A percentile compares a stretch with the other conserved stretches of the same genome.
Evolutionary conservation across 2,888 invertebrate genomes (phyloP).

Genomic region (Dasysyrphus albostriatus): DNA sequence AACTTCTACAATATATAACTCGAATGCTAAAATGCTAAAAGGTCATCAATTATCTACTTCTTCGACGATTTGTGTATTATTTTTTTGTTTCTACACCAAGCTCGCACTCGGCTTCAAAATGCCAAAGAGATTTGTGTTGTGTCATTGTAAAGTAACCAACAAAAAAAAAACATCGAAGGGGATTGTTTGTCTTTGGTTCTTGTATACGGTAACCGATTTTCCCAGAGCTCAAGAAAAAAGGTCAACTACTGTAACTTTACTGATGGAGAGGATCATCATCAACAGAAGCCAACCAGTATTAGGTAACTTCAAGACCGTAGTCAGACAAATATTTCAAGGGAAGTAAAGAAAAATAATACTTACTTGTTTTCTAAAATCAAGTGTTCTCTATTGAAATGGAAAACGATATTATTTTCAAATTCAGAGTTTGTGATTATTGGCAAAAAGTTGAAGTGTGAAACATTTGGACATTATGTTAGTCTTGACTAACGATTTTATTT

Average conservation of each 20-base stretch:
- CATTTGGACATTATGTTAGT: too few relatives aligned
- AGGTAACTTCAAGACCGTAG: slow-evolving; percentile 46
- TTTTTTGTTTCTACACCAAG: background rate
- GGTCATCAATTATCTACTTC: slow-evolving; percentile 74
- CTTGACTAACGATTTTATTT: too few relatives aligned
- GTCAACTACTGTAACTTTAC: slow-evolving; percentile 44
- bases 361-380: too few relatives aligned
- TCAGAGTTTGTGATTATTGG: too few relatives aligned
- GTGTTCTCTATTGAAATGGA: too few relatives aligned
- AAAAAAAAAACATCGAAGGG: slow-evolving; percentile 22
- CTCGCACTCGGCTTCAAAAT: slow-evolving; percentile 56
- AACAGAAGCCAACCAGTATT: slow-evolving; percentile 36
- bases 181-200: slow-evolving; percentile 43
- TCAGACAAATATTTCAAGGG: slow-evolving; percentile 18
- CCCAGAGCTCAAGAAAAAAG: slow-evolving; percentile 61
- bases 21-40: slow-evolving; percentile 67
- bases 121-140: slow-evolving; percentile 72
- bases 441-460: too few relatives aligned
- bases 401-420: too few relatives aligned
- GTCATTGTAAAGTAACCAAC: slow-evolving; percentile 43
- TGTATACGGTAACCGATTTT: slow-evolving; percentile 48
- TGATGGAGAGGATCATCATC: slow-evolving; percentile 17
- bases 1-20: slow-evolving; percentile 9
- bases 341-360: background rate
- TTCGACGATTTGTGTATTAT: slow-evolving; percentile 61